phyloP scores from a whole-genome alignment of 2,797 vertebrate genomes.

The Stomatorhinus walkeri region DNA sequence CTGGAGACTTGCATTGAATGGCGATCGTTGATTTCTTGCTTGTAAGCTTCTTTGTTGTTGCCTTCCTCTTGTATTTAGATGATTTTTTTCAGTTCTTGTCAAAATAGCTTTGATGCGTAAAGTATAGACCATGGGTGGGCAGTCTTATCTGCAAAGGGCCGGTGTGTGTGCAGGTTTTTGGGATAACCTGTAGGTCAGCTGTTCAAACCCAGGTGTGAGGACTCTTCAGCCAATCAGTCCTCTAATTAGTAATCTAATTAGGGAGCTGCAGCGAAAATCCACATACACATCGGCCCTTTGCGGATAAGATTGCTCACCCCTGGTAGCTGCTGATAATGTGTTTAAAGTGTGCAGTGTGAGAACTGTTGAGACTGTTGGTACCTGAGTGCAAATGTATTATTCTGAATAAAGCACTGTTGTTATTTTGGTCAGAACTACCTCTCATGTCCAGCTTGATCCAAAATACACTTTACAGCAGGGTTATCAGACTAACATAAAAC shows the following conservation, averaged over 20 bases:
- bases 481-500: too few relatives aligned
- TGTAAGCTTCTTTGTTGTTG: neutral
- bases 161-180: neutral
- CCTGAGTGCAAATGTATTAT: neutral
- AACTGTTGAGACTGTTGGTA: neutral
- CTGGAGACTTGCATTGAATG: neutral
- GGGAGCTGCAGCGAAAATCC: too few relatives aligned
- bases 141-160: neutral
- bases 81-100: neutral
- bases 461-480: neutral
- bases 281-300: neutral
- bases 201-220: too few relatives aligned
- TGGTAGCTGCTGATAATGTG: neutral
- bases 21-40: neutral
- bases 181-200: neutral
- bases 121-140: neutral
- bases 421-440: neutral
- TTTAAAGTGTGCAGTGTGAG: neutral
- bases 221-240: neutral
- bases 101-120: neutral
- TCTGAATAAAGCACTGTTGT: neutral
- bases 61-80: neutral
- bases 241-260: neutral
- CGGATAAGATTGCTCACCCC: neutral
- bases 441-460: neutral